phyloP scores from a whole-genome alignment of 2,888 invertebrate genomes.

The Troides aeacus region DNA sequence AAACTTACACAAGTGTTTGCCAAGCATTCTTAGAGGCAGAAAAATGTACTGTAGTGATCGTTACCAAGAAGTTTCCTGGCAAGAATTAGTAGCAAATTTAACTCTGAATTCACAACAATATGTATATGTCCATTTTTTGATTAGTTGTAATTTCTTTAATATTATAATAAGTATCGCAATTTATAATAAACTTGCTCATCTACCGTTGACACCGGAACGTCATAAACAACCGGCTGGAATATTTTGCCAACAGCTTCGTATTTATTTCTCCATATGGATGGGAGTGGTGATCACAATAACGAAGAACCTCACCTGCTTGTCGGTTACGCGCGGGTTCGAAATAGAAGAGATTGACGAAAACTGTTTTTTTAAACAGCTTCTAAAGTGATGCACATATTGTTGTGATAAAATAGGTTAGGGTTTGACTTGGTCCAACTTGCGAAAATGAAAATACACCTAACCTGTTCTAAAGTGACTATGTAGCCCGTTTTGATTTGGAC shows the following conservation, averaged over 20 bases:
- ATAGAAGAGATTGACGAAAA: constrained; percentile 26
- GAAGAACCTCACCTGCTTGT: constrained; percentile 72
- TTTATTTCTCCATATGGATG: constrained; percentile 70
- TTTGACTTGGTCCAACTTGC: no score
- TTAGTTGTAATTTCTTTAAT: not conserved
- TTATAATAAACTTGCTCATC: constrained; percentile 8
- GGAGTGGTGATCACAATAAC: constrained; percentile 71
- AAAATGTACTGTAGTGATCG: not conserved
- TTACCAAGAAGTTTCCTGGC: not conserved
- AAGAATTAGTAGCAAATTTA: not conserved
- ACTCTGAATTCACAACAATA: no score
- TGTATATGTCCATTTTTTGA: not conserved
- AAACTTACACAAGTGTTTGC: no score
- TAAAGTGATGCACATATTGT: not conserved
- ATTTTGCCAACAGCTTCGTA: constrained; percentile 61
- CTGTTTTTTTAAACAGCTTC: not conserved
- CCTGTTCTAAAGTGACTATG: no score
- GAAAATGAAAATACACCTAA: no score
- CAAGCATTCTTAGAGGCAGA: no score
- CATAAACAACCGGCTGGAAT: constrained; percentile 30
- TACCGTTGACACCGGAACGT: constrained; percentile 32
- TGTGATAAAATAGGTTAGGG: no score
- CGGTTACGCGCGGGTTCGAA: constrained; percentile 42
- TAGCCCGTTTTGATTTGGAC: no score
- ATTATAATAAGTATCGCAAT: not conserved